Percentiles rank a stretch among this genome's conserved stretches.
phyloP scores from a whole-genome alignment of 2,113 vertebrate genomes.

The Vulpes ferrilata region DNA sequence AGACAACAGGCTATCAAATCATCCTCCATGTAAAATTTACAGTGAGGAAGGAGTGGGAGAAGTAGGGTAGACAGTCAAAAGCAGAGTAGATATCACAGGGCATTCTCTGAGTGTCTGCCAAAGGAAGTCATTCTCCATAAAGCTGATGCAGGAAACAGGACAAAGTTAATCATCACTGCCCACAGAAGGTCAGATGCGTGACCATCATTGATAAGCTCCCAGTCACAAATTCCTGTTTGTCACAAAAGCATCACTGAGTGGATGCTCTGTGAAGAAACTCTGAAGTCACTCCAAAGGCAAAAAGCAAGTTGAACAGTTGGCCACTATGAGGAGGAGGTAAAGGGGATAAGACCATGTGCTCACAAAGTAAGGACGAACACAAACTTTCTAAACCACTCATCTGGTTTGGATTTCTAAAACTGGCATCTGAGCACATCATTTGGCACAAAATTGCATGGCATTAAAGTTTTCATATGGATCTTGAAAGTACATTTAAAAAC shows the following conservation, averaged over 20 bases:
- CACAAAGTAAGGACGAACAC: constrained; percentile 38
- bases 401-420: constrained; percentile 68
- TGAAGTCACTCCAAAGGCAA: neutral
- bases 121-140: neutral
- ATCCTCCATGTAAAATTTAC: neutral
- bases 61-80: neutral
- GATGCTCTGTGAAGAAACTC: neutral
- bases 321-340: neutral
- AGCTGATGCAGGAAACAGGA: neutral
- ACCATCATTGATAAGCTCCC: neutral
- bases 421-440: constrained; percentile 31
- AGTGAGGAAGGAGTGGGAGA: neutral
- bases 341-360: neutral
- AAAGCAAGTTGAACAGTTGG: constrained; percentile 5
- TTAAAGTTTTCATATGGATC: constrained; percentile 53
- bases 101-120: neutral
- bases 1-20: neutral
- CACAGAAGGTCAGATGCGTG: neutral
- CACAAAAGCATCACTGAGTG: neutral
- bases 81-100: neutral
- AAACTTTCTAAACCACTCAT: constrained; percentile 68
- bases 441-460: neutral
- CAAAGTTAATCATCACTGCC: neutral
- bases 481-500: constrained; percentile 36
- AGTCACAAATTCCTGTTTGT: neutral